Conservation (phyloP, 1,140 invertebrate genomes). For the Conus betulinus region DNA sequence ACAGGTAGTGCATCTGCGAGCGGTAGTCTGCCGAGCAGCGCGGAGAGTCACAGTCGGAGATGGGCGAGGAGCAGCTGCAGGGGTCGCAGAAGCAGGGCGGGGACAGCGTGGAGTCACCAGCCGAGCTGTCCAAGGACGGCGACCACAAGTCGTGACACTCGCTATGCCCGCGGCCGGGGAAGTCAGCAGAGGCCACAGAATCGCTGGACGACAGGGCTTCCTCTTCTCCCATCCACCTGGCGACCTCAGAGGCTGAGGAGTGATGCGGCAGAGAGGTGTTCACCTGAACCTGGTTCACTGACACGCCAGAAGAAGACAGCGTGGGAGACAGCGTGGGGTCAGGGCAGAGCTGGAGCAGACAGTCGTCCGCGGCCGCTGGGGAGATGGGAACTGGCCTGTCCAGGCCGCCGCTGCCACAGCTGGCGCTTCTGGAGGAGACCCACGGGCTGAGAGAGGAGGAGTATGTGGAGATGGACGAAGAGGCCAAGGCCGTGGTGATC, state of each 20-base stretch:
- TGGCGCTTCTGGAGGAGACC: too few relatives aligned
- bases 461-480: background rate
- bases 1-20: background rate
- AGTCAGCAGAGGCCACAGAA: background rate
- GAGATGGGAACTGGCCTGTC: background rate
- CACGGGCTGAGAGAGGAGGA: background rate
- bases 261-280: background rate
- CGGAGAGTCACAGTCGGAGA: background rate
- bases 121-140: background rate
- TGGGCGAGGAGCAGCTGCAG: background rate
- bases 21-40: background rate
- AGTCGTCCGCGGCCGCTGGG: background rate
- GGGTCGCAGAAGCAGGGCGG: constrained; percentile 7
- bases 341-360: background rate
- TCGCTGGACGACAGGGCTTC: background rate
- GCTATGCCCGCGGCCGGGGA: background rate
- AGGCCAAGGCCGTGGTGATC: background rate
- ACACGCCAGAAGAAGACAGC: background rate
- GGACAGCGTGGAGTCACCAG: background rate
- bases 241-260: background rate
- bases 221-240: background rate
- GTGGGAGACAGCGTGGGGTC: background rate
- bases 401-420: background rate
- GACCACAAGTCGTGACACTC: background rate
- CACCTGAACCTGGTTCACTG: background rate